A percentile compares a stretch with the other conserved stretches of the same genome.
Conservation (phyloP, 2,888 invertebrate species). For the Allophyes oxyacanthae region DNA sequence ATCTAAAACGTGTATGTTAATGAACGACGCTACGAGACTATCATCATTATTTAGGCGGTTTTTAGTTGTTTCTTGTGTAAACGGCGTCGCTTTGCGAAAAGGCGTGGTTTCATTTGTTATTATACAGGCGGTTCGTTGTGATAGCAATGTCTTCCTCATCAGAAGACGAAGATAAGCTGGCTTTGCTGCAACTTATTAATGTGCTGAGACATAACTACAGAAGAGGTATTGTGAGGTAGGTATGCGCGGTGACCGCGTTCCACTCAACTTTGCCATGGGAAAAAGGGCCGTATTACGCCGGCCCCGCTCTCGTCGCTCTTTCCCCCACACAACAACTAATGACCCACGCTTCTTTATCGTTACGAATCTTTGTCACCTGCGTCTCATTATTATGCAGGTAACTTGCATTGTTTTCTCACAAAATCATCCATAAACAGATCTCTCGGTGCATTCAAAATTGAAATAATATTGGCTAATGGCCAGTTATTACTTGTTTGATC, state of each 20-base stretch:
- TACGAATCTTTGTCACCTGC: conserved; percentile 84
- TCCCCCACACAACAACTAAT: conserved; percentile 78
- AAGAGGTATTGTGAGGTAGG: conserved; percentile 58
- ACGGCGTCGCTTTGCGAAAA: conserved; percentile 65
- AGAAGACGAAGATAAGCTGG: too few species aligned
- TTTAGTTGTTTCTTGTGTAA: conserved; percentile 62
- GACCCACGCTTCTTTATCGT: conserved; percentile 86
- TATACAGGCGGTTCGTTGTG: too few species aligned
- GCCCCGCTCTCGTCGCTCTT: conserved; percentile 77
- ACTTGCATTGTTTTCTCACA: conserved; percentile 65
- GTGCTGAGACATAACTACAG: too few species aligned
- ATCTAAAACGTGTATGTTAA: conserved; percentile 47
- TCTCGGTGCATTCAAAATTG: conserved; percentile 61
- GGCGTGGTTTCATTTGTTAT: too few species aligned
- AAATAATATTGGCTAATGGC: conserved; percentile 73
- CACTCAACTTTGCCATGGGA: conserved; percentile 78
- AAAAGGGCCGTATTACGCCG: conserved; percentile 78
- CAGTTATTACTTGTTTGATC: conserved; percentile 74
- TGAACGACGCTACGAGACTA: conserved; percentile 39
- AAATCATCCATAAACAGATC: conserved; percentile 61
- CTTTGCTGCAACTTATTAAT: too few species aligned
- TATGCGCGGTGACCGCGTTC: conserved; percentile 83
- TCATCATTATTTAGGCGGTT: conserved; percentile 64
- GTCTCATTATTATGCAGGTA: conserved; percentile 74
- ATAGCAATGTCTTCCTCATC: too few species aligned